These are phyloP conservation scores for Labia minor DNA, from an alignment of 2,888 invertebrate genomes.

Conservation along the genomic window DNA sequence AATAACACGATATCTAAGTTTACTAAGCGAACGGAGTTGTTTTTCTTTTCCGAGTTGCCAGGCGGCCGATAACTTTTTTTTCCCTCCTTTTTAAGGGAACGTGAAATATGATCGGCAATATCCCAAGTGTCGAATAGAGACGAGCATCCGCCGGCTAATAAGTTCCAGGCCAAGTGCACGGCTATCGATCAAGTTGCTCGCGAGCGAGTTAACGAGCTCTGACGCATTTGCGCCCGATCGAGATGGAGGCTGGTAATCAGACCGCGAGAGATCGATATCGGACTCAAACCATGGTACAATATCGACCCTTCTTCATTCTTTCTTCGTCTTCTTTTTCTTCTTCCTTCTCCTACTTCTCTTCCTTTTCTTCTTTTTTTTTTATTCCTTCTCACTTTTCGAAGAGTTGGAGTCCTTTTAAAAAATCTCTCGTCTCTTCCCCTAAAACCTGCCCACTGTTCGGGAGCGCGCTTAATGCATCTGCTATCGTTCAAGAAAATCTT, in stretches of 20 bases:
- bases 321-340: neutral
- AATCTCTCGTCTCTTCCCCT: neutral
- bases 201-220: constrained; percentile 13
- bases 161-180: constrained; percentile 8
- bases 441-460: neutral
- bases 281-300: neutral
- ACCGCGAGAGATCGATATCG: constrained; percentile 13
- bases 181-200: constrained; percentile 5
- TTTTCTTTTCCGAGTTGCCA: neutral
- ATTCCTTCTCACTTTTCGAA: neutral
- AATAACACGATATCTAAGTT: neutral
- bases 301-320: neutral
- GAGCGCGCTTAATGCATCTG: neutral
- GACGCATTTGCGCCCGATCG: neutral
- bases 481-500: constrained; percentile 4
- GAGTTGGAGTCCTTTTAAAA: neutral
- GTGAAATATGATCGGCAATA: constrained; percentile 7
- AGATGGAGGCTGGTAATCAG: neutral
- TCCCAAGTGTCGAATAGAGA: constrained; percentile 13
- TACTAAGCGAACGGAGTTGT: neutral
- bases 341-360: too few relatives aligned
- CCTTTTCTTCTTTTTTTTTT: neutral
- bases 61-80: neutral
- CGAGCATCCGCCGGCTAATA: constrained; percentile 13
- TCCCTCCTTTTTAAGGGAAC: neutral